Evolutionary conservation across 1,140 invertebrate species (phyloP).

Genomic region (Drosophila orosa): DNA sequence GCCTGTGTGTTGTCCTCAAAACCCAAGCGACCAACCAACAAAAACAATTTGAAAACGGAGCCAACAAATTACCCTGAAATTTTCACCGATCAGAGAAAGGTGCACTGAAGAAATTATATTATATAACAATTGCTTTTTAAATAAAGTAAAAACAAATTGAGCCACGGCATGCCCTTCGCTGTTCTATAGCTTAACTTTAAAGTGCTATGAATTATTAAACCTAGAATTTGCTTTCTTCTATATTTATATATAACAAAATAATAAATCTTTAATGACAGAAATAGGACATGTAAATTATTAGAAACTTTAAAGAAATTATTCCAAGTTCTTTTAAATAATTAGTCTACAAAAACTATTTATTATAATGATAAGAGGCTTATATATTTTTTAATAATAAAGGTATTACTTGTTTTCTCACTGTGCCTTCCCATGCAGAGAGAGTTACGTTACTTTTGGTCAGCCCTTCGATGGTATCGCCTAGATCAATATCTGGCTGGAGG

Average conservation of each 20-base stretch:
- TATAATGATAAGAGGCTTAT: no score
- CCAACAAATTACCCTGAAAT: conserved; percentile 81
- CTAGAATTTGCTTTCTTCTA: rapidly evolving
- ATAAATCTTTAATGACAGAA: background rate
- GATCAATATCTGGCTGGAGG: conserved; percentile 54
- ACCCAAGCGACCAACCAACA: conserved; percentile 16
- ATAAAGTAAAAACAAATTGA: background rate
- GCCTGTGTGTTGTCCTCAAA: conserved; percentile 23
- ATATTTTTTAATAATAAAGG: background rate
- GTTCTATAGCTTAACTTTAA: background rate
- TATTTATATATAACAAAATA: background rate
- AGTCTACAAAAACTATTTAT: no score
- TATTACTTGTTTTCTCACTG: background rate
- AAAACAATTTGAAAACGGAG: conserved; percentile 38
- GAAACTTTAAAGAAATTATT: no score
- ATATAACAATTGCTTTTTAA: background rate
- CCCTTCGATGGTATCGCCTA: conserved; percentile 31
- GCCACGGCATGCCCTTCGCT: no score
- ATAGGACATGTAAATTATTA: background rate
- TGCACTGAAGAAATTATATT: conserved; percentile 7
- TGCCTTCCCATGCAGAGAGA: conserved; percentile 13
- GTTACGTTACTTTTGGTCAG: conserved; percentile 14
- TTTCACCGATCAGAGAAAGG: conserved; percentile 44
- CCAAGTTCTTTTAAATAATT: no score
- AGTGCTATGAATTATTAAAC: background rate